Conservation (phyloP, 2,113 vertebrate species). For the Oncorhynchus kisutch region DNA sequence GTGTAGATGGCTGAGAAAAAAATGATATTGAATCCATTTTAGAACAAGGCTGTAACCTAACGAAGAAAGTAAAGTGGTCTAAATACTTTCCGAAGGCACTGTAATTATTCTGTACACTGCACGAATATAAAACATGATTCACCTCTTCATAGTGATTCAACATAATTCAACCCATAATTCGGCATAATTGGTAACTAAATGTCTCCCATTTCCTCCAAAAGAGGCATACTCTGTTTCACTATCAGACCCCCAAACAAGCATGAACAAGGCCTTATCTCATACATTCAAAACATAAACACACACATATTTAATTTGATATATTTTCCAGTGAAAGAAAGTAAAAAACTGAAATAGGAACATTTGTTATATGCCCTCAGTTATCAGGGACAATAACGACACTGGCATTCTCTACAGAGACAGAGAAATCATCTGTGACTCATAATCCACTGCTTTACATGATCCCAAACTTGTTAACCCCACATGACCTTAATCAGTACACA, state of each 20-base stretch:
- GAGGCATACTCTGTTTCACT: too few species aligned
- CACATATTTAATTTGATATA: background rate
- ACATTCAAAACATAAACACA: too few species aligned
- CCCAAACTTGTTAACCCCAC: background rate
- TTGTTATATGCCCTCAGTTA: background rate
- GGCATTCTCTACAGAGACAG: background rate
- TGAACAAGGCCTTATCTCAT: background rate
- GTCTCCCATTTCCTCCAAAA: background rate
- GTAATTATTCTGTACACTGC: background rate
- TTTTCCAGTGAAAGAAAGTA: background rate
- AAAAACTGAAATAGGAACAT: background rate
- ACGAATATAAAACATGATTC: conserved; percentile 1
- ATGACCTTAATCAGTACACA: background rate
- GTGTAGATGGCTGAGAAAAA: too few species aligned
- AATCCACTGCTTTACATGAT: conserved; percentile 1
- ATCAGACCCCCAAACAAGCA: background rate
- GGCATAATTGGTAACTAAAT: background rate
- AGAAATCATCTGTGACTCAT: background rate
- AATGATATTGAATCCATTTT: too few species aligned
- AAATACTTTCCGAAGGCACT: too few species aligned
- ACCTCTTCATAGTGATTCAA: background rate
- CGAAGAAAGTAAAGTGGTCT: too few species aligned
- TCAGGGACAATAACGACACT: background rate
- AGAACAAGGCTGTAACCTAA: too few species aligned
- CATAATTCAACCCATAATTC: background rate